Evolutionary conservation across 2,888 invertebrate species (phyloP).

Genomic region (Nymphalis urticae): DNA sequence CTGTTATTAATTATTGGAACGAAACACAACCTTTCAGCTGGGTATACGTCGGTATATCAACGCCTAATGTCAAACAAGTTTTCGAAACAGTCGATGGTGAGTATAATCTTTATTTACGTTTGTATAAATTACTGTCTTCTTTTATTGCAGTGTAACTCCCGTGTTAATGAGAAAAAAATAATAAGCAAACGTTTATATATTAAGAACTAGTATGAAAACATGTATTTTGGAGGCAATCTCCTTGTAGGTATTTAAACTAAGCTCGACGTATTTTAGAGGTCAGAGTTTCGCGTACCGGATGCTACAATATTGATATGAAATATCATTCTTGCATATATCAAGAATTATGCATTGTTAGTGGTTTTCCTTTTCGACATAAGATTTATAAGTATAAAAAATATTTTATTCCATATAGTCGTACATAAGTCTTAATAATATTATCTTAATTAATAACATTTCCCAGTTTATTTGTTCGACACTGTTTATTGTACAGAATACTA

Average conservation of each 20-base stretch:
- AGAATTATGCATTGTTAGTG: too few relatives aligned
- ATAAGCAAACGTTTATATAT: constrained; percentile 1
- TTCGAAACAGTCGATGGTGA: constrained; percentile 57
- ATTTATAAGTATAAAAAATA: too few relatives aligned
- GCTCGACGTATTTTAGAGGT: constrained; percentile 25
- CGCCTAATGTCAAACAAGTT: constrained; percentile 50
- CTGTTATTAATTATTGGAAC: constrained; percentile 49
- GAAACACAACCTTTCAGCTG: constrained; percentile 45
- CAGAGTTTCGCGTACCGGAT: constrained; percentile 21
- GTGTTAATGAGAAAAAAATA: neutral
- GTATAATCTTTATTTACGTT: constrained; percentile 3
- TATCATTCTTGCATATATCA: neutral
- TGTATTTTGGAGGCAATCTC: constrained; percentile 26
- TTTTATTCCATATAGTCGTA: too few relatives aligned
- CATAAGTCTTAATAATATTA: too few relatives aligned
- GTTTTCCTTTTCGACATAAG: too few relatives aligned
- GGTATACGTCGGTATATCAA: constrained; percentile 57
- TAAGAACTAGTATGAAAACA: constrained; percentile 10
- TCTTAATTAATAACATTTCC: too few relatives aligned
- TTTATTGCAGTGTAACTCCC: neutral
- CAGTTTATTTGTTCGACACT: too few relatives aligned
- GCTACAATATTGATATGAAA: constrained; percentile 9
- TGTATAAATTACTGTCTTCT: neutral
- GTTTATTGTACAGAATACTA: too few relatives aligned
- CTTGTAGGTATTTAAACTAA: neutral